Conservation (phyloP, 2,888 invertebrate species). For the Ochropleura leucogaster region DNA sequence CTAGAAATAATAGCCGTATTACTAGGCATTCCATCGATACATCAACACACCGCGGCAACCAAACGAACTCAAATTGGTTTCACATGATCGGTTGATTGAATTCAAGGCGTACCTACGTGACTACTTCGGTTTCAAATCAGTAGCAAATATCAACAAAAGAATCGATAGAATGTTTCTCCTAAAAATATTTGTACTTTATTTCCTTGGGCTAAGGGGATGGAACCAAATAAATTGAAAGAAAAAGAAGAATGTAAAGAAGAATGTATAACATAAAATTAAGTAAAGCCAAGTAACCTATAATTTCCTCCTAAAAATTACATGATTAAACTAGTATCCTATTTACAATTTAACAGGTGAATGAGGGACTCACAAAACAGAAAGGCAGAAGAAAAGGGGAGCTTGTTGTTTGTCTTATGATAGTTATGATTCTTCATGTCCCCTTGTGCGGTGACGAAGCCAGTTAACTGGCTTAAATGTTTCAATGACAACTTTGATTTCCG, state of each 20-base stretch:
- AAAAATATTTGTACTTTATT: background rate
- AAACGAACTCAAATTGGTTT: conserved; percentile 28
- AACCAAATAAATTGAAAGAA: background rate
- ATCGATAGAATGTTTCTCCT: background rate
- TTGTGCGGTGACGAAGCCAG: conserved; percentile 35
- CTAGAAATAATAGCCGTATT: background rate
- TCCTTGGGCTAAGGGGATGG: background rate
- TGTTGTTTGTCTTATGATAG: conserved; percentile 11
- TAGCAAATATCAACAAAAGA: background rate
- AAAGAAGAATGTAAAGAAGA: too few relatives aligned
- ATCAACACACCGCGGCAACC: background rate
- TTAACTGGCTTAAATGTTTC: conserved; percentile 48
- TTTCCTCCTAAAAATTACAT: background rate
- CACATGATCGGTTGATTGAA: conserved; percentile 10
- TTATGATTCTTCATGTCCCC: conserved; percentile 27
- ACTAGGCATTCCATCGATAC: background rate
- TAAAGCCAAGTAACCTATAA: background rate
- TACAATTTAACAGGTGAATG: too few relatives aligned
- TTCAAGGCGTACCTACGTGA: background rate
- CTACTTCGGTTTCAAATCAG: background rate
- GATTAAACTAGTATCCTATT: too few relatives aligned
- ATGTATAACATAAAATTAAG: background rate
- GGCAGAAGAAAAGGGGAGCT: too few relatives aligned
- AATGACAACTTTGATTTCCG: conserved; percentile 48
- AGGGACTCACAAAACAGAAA: too few relatives aligned